Percentiles rank a stretch among this genome's conserved stretches.
phyloP scores from a whole-genome alignment of 2,113 vertebrate genomes.

The Rhinoderma darwinii region DNA sequence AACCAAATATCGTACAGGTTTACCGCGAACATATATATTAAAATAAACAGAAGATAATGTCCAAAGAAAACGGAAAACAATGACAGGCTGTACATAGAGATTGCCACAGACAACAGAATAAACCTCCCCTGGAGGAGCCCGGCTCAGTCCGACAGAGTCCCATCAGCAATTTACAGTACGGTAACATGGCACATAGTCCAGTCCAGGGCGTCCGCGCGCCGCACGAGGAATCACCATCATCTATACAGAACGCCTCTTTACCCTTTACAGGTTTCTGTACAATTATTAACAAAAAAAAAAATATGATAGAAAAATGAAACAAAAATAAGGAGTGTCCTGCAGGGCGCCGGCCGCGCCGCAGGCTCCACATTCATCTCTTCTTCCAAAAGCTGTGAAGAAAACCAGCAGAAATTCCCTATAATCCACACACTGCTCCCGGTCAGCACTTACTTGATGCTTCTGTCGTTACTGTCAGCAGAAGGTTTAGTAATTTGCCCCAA shows the following conservation, averaged over 20 bases:
- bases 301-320: not conserved
- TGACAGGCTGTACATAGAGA: conserved; percentile 86
- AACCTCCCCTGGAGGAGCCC: conserved; percentile 83
- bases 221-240: conserved; percentile 69
- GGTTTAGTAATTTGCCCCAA: conserved; percentile 85
- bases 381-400: conserved; percentile 71
- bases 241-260: conserved; percentile 73
- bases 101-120: conserved; percentile 91
- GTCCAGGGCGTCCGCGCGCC: conserved; percentile 80
- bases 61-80: conserved; percentile 65
- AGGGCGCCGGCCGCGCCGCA: conserved; percentile 66
- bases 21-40: conserved; percentile 77
- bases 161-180: conserved; percentile 76
- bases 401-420: conserved; percentile 71
- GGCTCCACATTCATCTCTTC: conserved; percentile 70
- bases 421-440: conserved; percentile 79
- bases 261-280: conserved; percentile 68
- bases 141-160: conserved; percentile 76
- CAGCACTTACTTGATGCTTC: conserved; percentile 98
- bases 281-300: conserved; percentile 43
- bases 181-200: conserved; percentile 82
- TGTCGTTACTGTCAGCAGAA: conserved; percentile 86
- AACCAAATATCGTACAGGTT: conserved; percentile 87
- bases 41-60: conserved; percentile 69
- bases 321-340: conserved; percentile 60